Percentiles rank a stretch among this genome's conserved stretches.
Conservation (phyloP, 2,888 invertebrate genomes). For the Aphidoletes aphidimyza region DNA sequence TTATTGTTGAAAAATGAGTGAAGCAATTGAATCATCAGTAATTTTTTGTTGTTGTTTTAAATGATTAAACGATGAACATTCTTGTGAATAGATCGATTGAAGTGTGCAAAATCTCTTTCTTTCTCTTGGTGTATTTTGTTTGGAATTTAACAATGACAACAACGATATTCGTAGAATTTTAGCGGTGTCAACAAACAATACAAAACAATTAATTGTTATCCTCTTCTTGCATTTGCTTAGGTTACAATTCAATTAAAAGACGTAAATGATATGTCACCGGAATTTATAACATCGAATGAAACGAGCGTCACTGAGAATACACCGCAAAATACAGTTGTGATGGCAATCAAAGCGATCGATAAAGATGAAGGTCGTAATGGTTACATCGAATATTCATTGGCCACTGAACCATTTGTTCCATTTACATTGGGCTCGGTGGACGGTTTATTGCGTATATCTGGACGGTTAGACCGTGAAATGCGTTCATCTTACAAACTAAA, state of each 20-base stretch:
- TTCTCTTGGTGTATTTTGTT: too few relatives aligned
- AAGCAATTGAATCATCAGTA: not conserved
- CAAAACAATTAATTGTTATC: not conserved
- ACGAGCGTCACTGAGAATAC: conserved; percentile 87
- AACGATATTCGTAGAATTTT: not conserved
- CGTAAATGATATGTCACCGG: conserved; percentile 91
- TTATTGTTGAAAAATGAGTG: not conserved
- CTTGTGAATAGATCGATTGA: not conserved
- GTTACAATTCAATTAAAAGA: conserved; percentile 88
- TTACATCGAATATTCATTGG: conserved; percentile 86
- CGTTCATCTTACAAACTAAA: conserved; percentile 79
- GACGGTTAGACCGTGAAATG: conserved; percentile 86
- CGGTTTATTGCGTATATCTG: conserved; percentile 85
- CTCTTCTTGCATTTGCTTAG: conserved; percentile 66
- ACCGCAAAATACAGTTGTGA: conserved; percentile 85
- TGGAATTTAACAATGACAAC: conserved; percentile 32
- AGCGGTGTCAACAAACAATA: conserved; percentile 18
- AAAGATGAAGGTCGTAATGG: conserved; percentile 92
- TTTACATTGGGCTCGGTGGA: conserved; percentile 89
- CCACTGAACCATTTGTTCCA: conserved; percentile 73
- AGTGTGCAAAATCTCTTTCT: conserved; percentile 1
- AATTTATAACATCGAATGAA: conserved; percentile 82
- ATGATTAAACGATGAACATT: not conserved
- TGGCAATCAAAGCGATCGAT: conserved; percentile 89
- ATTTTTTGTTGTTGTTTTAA: too few relatives aligned